Percentiles rank a stretch among this genome's conserved stretches.
Conservation (phyloP, 2,888 invertebrate species). For the Pyrrhosoma nymphula region DNA sequence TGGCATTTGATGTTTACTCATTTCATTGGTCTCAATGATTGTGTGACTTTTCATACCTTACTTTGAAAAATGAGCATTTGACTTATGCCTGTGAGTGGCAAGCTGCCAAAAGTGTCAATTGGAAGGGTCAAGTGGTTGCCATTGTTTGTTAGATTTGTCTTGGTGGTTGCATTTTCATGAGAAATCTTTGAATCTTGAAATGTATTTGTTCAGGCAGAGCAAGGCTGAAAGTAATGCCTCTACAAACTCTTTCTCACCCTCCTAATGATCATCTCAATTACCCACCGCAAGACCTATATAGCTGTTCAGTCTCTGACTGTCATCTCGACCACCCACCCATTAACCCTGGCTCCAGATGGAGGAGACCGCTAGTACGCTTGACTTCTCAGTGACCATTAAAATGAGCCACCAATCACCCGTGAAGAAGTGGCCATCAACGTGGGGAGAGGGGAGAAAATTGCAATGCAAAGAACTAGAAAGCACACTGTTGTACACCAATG, state of each 20-base stretch:
- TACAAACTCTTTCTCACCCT: conserved; percentile 48
- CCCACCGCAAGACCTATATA: conserved; percentile 55
- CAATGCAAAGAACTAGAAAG: conserved; percentile 62
- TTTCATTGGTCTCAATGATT: conserved; percentile 59
- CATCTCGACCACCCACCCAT: conserved; percentile 45
- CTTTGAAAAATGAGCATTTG: conserved; percentile 30
- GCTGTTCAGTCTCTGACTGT: conserved; percentile 42
- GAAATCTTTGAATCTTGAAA: conserved; percentile 30
- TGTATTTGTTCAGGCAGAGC: conserved; percentile 33
- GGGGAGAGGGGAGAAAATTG: conserved; percentile 64
- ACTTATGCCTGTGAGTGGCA: conserved; percentile 49
- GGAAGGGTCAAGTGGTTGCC: conserved; percentile 43
- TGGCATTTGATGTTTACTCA: conserved; percentile 62
- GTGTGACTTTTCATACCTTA: conserved; percentile 56
- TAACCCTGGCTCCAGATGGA: conserved; percentile 62
- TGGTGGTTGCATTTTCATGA: conserved; percentile 8
- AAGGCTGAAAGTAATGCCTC: conserved; percentile 49
- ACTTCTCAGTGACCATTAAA: conserved; percentile 54
- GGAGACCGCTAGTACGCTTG: conserved; percentile 55
- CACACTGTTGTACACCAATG: conserved; percentile 67
- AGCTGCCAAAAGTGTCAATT: conserved; percentile 53
- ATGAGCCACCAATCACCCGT: conserved; percentile 55
- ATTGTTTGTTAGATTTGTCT: conserved; percentile 24
- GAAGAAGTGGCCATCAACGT: conserved; percentile 36
- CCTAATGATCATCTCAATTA: conserved; percentile 49